These are phyloP conservation scores for Lepidurus packardi DNA, from an alignment of 1,140 invertebrate species.

Conservation along the genomic window DNA sequence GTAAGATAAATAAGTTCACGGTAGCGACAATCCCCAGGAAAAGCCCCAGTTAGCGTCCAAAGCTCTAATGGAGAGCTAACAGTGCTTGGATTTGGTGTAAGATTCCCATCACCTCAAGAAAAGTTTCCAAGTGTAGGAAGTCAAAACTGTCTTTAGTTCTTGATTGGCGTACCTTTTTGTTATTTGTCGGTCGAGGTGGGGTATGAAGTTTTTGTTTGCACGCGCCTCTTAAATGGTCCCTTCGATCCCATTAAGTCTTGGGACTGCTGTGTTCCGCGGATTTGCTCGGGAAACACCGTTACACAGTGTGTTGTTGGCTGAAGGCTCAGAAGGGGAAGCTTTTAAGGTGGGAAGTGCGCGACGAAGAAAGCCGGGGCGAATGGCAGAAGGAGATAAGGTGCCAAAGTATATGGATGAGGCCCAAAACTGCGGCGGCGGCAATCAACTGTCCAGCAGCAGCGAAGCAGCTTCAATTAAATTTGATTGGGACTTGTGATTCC, in stretches of 20 bases:
- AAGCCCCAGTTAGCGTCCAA: not conserved
- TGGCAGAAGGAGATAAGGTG: not conserved
- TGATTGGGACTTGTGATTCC: constrained; percentile 1
- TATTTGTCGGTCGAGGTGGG: constrained; percentile 5
- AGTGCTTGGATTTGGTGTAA: not conserved
- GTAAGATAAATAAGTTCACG: not conserved
- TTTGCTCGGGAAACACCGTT: not conserved
- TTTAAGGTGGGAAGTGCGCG: constrained; percentile 5
- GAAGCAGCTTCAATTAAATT: constrained; percentile 10
- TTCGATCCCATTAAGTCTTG: not conserved
- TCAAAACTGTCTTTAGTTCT: not conserved
- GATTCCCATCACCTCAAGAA: not conserved
- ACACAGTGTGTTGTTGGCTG: not conserved
- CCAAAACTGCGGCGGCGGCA: constrained; percentile 5
- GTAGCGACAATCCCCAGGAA: not conserved
- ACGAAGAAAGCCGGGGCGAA: not conserved
- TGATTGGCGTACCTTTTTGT: not conserved
- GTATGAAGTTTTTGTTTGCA: not conserved
- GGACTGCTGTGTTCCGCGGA: not conserved
- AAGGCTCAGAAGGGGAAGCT: not conserved
- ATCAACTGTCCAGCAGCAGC: not conserved
- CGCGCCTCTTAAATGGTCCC: not conserved
- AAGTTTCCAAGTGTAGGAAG: no score
- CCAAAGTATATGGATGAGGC: not conserved
- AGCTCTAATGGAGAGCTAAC: not conserved